These are phyloP conservation scores for Macrostomum lignano DNA, from an alignment of 1,140 invertebrate species.

Conservation along the genomic window DNA sequence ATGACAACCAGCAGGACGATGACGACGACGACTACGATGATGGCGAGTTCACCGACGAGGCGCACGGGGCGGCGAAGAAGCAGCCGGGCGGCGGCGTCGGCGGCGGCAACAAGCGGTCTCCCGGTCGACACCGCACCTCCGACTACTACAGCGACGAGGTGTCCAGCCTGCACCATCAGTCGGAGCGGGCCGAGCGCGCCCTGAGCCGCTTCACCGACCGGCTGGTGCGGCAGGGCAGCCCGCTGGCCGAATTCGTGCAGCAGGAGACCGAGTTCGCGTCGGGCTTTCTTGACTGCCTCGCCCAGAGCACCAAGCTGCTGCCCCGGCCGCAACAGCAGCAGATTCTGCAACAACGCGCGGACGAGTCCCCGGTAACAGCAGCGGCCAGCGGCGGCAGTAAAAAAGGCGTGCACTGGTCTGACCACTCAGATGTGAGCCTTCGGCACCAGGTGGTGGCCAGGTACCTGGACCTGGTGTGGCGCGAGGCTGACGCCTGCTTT, in stretches of 20 bases:
- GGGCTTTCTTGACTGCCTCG: conserved; percentile 1
- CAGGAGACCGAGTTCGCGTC: conserved; percentile 4
- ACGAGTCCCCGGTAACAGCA: neutral
- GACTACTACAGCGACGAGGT: no score
- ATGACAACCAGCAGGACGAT: no score
- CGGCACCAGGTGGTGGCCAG: conserved; percentile 3
- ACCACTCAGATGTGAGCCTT: conserved; percentile 2
- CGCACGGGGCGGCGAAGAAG: no score
- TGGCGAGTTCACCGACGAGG: no score
- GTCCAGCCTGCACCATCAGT: no score
- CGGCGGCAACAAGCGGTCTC: no score
- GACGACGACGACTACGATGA: no score
- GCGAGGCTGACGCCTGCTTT: neutral
- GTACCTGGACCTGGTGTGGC: conserved; percentile 4
- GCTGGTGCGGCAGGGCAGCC: no score
- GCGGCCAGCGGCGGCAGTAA: neutral
- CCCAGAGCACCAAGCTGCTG: conserved; percentile 4
- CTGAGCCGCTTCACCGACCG: no score
- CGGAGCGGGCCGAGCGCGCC: no score
- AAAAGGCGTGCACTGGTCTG: conserved; percentile 5
- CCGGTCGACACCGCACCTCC: no score
- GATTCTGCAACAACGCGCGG: neutral
- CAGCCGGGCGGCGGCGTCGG: no score
- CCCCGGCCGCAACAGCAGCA: neutral
- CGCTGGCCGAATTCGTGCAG: neutral